phyloP scores from a whole-genome alignment of 92 coral and sea anemone species.

The Palythoa grandiflora region DNA sequence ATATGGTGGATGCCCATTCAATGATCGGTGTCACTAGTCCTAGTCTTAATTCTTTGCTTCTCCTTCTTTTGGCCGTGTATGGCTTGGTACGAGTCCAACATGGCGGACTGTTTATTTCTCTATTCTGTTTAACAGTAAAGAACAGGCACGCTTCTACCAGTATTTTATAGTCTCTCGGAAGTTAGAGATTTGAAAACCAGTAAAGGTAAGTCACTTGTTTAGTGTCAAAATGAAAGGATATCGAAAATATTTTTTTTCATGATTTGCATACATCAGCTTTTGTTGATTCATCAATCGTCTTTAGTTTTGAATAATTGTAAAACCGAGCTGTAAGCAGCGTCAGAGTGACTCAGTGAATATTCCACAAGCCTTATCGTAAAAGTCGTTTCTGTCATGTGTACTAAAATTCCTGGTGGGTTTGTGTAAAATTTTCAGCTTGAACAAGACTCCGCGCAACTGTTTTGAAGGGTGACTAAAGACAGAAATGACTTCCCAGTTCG shows the following conservation, averaged over 20 bases:
- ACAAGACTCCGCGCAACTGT: neutral
- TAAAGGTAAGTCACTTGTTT: neutral
- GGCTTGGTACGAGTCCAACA: neutral
- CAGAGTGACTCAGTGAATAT: neutral
- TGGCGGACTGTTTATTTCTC: neutral
- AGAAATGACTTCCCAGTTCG: slow-evolving; percentile 75
- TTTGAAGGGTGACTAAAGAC: neutral
- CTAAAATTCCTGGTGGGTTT: neutral
- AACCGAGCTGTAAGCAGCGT: neutral
- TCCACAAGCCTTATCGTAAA: neutral
- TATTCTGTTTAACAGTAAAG: neutral
- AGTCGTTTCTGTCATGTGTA: neutral
- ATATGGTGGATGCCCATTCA: too few relatives aligned
- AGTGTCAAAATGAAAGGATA: neutral
- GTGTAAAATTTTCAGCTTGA: neutral
- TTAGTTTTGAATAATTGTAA: neutral
- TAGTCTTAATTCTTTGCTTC: neutral
- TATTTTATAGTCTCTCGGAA: neutral
- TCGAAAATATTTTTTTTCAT: neutral
- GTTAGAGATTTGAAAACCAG: neutral
- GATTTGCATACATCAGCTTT: neutral
- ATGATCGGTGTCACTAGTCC: neutral
- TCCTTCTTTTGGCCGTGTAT: neutral
- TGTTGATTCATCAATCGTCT: neutral
- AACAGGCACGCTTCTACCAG: neutral